Base-by-base conservation (phyloP, 2,113 vertebrate species). In the Pantherophis guttatus region DNA sequence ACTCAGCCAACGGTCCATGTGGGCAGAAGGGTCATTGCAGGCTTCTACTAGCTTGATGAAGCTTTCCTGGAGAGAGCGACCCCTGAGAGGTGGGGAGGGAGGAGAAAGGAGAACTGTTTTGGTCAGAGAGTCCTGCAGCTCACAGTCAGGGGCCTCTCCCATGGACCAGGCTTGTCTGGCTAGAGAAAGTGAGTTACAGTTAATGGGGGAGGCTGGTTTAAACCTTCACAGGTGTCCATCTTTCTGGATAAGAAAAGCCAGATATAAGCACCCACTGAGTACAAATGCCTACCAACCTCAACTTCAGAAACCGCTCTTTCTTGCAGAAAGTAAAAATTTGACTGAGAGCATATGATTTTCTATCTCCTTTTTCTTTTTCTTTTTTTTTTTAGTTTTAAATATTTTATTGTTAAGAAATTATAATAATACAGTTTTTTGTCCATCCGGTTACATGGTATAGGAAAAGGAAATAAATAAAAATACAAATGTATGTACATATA, bases 1-100 rank as follows among this genome's bases (percentile, higher is more conserved):
- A 96, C 97, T 97, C 93, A 99, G 98, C 98, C 98, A 99, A 5
- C 97, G 97, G 87, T 98, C 98, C 97, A 98, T 98, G 93, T 94
- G 98, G 48, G 95, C 87, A 0, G 98, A 97, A 17, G 95, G 81
- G 1, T 98, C 98, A 0, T 95, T 90, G 54, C 98, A 99, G 2
- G 98, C 98, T 89, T 99, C 98, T 85, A 98, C 97, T 94, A 99
- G 95, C 87, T 96, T 95, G 48, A 95, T 86, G 0, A 99, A 97
- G 92, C 98, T 99, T 95, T 98, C 98, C 96, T 98, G 98, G 29
- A 99, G 96, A 0, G 95, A 95, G 87, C 98, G 98, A 12, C 98
- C 98, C 23, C 98, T 99, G 96, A 1, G 17, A 15, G 59, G 29
- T 92, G 0, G 0, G 3, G 6, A 0, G 57, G 21, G 26, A 70